A percentile compares a stretch with the other conserved stretches of the same genome.
phyloP scores from a whole-genome alignment of 2,888 invertebrate genomes.

The Uloborus plumipes region DNA sequence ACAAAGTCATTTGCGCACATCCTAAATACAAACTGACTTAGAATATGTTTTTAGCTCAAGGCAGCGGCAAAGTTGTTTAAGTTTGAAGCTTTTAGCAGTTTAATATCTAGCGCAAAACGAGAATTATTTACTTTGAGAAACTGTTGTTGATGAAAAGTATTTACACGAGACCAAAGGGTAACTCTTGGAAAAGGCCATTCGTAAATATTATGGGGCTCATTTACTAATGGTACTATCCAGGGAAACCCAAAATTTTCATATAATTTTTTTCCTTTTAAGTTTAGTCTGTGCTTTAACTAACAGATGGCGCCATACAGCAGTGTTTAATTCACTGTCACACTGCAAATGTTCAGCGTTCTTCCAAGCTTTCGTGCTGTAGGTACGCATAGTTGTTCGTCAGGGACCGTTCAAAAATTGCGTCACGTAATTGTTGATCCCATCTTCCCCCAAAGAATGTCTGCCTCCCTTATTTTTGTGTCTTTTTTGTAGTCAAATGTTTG shows the following conservation, averaged over 20 bases:
- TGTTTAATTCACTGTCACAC: slow-evolving; percentile 28
- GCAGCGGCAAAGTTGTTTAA: not conserved
- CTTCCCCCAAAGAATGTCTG: too few relatives aligned
- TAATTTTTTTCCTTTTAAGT: slow-evolving; percentile 18
- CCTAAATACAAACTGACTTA: not conserved
- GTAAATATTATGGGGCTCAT: slow-evolving; percentile 62
- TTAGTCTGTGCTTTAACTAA: slow-evolving; percentile 44
- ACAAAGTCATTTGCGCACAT: slow-evolving; percentile 8
- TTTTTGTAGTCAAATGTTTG: too few relatives aligned
- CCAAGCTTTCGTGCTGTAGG: slow-evolving; percentile 53
- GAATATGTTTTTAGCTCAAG: not conserved
- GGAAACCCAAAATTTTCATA: slow-evolving; percentile 3
- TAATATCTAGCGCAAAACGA: too few relatives aligned
- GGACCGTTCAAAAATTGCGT: too few relatives aligned
- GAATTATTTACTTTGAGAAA: not conserved
- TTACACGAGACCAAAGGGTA: slow-evolving; percentile 11
- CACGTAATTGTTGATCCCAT: too few relatives aligned
- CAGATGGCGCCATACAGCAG: slow-evolving; percentile 60
- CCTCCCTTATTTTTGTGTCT: too few relatives aligned
- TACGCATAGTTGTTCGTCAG: too few relatives aligned
- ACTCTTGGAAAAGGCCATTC: slow-evolving; percentile 49
- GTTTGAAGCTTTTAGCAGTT: slow-evolving; percentile 5
- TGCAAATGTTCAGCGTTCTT: slow-evolving; percentile 45
- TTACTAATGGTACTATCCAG: slow-evolving; percentile 47
- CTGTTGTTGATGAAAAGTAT: not conserved